Evolutionary conservation across 1,140 invertebrate species (phyloP).

Genomic region (Drosophila takahashii): DNA sequence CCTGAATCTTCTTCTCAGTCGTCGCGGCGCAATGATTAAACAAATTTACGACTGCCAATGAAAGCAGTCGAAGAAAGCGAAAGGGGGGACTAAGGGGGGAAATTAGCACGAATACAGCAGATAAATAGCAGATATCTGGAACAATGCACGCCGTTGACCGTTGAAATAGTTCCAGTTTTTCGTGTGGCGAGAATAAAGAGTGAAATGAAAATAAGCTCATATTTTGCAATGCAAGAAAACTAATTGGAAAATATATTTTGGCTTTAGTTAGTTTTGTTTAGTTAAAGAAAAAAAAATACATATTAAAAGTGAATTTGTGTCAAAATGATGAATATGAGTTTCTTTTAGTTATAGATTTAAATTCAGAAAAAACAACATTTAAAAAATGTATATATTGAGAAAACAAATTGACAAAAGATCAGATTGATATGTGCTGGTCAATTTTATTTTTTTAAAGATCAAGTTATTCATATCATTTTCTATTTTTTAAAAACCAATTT

Average conservation of each 20-base stretch:
- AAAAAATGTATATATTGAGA: too few relatives aligned
- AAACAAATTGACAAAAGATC: too few relatives aligned
- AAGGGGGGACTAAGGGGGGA: neutral
- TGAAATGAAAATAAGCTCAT: neutral
- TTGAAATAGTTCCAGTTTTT: slow-evolving; percentile 13
- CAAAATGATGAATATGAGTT: too few relatives aligned
- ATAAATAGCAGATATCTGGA: slow-evolving; percentile 8
- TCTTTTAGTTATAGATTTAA: too few relatives aligned
- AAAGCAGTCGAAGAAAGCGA: neutral
- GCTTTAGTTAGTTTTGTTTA: too few relatives aligned
- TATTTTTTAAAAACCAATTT: too few relatives aligned
- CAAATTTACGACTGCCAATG: slow-evolving; percentile 31
- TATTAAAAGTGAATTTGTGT: too few relatives aligned
- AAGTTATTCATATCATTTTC: too few relatives aligned
- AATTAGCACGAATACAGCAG: slow-evolving; percentile 13
- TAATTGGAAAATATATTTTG: neutral
- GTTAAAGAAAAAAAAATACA: too few relatives aligned
- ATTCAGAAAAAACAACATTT: too few relatives aligned
- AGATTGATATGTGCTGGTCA: too few relatives aligned
- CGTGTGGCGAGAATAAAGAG: neutral
- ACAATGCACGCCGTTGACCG: slow-evolving; percentile 17
- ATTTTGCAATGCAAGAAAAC: neutral
- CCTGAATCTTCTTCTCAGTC: neutral
- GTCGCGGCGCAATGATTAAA: slow-evolving; percentile 20
- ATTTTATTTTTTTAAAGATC: too few relatives aligned